These are phyloP conservation scores for Dryadula phaetusa DNA, from an alignment of 2,888 invertebrate genomes.

Conservation along the genomic window DNA sequence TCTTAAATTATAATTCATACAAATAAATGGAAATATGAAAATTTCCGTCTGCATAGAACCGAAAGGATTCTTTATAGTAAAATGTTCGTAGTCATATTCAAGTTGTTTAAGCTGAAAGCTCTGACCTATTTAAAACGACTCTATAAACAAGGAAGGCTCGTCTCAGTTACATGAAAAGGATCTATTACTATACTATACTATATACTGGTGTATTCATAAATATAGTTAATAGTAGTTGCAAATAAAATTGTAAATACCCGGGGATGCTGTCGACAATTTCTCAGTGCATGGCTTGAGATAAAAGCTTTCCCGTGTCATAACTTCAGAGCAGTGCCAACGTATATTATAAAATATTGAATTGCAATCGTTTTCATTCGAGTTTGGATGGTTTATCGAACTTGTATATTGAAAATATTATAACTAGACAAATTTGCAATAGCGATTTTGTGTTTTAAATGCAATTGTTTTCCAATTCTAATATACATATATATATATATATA, in stretches of 20 bases:
- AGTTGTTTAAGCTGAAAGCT: slow-evolving; percentile 29
- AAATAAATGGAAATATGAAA: slow-evolving; percentile 15
- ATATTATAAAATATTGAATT: slow-evolving; percentile 35
- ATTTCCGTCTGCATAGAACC: slow-evolving; percentile 19
- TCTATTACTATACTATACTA: slow-evolving; percentile 7
- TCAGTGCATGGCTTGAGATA: slow-evolving; percentile 41
- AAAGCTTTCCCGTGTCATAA: slow-evolving; percentile 49
- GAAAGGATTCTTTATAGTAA: slow-evolving; percentile 23
- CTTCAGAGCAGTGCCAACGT: slow-evolving; percentile 33
- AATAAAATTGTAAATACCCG: slow-evolving; percentile 36
- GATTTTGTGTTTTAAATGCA: too few species aligned
- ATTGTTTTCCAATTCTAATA: too few species aligned
- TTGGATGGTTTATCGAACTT: background rate
- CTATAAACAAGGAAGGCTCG: slow-evolving; percentile 27
- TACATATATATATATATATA: too few species aligned
- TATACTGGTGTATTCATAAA: slow-evolving; percentile 23
- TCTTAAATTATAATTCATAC: slow-evolving; percentile 1
- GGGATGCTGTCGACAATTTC: slow-evolving; percentile 40
- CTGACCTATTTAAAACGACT: slow-evolving; percentile 24
- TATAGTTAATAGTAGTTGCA: slow-evolving; percentile 23
- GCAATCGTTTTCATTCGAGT: slow-evolving; percentile 26
- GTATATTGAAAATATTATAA: slow-evolving; percentile 5
- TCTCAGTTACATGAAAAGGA: slow-evolving; percentile 26
- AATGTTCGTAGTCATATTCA: slow-evolving; percentile 21
- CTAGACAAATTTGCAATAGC: too few species aligned